phyloP scores from a whole-genome alignment of 2,888 invertebrate genomes.

The Carabus problematicus region DNA sequence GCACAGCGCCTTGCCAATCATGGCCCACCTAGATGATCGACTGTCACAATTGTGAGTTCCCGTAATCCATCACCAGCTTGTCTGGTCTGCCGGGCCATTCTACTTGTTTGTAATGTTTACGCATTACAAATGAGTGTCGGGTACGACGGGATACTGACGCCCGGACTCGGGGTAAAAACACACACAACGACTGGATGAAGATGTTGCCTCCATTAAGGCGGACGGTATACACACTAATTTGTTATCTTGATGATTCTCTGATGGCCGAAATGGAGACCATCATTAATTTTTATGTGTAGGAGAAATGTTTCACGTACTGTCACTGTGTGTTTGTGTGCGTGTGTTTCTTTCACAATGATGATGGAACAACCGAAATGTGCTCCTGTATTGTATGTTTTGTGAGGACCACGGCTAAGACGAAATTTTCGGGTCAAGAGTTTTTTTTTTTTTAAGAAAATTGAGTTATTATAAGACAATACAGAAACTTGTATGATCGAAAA shows the following conservation, averaged over 20 bases:
- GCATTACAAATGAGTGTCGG: slow-evolving; percentile 34
- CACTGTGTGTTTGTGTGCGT: too few relatives aligned
- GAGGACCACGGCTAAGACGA: not conserved
- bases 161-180: slow-evolving; percentile 30
- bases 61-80: slow-evolving; percentile 14
- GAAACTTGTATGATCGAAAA: too few relatives aligned
- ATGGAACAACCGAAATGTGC: too few relatives aligned
- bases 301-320: not conserved
- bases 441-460: not conserved
- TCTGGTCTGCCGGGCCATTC: too few relatives aligned
- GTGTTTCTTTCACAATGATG: too few relatives aligned
- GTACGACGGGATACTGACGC: not conserved
- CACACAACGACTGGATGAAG: slow-evolving; percentile 41
- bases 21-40: slow-evolving; percentile 16
- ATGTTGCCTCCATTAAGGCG: slow-evolving; percentile 42
- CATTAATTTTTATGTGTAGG: slow-evolving; percentile 35
- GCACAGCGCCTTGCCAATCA: slow-evolving; percentile 59
- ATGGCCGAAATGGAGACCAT: slow-evolving; percentile 41
- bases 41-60: slow-evolving; percentile 25
- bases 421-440: not conserved
- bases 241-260: slow-evolving; percentile 41
- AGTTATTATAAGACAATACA: too few relatives aligned
- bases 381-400: not conserved
- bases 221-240: slow-evolving; percentile 40
- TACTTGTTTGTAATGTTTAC: slow-evolving; percentile 40